Evolutionary conservation across 2,797 vertebrate species (phyloP).

Genomic region (Otolemur crassicaudatus): DNA sequence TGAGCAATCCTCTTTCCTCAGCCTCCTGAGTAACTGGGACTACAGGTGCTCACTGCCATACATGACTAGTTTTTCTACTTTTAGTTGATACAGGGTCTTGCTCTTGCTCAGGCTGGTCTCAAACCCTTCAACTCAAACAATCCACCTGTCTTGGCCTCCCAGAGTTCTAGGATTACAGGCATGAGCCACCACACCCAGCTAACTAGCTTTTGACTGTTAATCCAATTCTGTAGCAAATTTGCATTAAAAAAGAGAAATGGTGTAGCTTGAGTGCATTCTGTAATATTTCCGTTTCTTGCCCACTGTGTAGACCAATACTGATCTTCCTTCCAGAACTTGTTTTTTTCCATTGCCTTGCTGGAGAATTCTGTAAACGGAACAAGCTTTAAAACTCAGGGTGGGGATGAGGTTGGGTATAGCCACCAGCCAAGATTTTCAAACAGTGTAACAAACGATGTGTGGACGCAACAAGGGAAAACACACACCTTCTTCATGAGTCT

Average conservation of each 20-base stretch:
- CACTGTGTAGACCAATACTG: neutral
- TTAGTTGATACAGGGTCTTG: too few relatives aligned
- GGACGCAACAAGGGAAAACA: neutral
- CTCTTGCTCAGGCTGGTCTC: too few relatives aligned
- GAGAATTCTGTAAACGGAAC: slow-evolving; percentile 43
- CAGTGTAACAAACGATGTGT: slow-evolving; percentile 67
- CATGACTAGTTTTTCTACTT: too few relatives aligned
- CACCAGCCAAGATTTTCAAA: slow-evolving; percentile 49
- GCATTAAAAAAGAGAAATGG: neutral
- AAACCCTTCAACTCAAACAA: too few relatives aligned
- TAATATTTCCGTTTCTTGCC: neutral
- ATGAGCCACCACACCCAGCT: too few relatives aligned
- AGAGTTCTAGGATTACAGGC: too few relatives aligned
- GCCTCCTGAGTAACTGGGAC: too few relatives aligned
- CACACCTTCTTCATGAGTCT: slow-evolving; percentile 41
- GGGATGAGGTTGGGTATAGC: neutral
- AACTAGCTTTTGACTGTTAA: neutral
- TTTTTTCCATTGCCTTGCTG: neutral
- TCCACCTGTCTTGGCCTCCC: too few relatives aligned
- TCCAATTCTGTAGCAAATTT: slow-evolving; percentile 23
- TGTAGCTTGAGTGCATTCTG: neutral
- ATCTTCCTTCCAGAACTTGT: neutral
- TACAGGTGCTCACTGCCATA: too few relatives aligned
- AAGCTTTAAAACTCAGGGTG: slow-evolving; percentile 27
- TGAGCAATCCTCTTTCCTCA: too few relatives aligned